Evolutionary conservation across 2,888 invertebrate species (phyloP).

Genomic region (Plebejus anna): DNA sequence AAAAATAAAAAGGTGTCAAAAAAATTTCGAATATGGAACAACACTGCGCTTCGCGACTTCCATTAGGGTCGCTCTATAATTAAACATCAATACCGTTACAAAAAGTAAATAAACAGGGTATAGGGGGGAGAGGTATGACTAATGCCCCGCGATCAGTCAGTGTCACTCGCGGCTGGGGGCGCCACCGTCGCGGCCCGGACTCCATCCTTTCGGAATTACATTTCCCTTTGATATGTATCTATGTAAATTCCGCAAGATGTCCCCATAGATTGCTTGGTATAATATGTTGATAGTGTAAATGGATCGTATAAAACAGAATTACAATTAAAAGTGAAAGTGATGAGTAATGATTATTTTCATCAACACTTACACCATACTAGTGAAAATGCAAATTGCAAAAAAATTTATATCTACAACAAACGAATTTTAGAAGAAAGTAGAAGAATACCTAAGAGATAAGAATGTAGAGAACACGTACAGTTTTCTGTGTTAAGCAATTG

Average conservation of each 20-base stretch:
- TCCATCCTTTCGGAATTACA: constrained; percentile 70
- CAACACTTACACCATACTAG: neutral
- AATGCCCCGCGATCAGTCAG: constrained; percentile 85
- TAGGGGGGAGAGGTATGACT: constrained; percentile 81
- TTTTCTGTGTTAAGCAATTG: no score
- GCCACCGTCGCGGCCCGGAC: constrained; percentile 69
- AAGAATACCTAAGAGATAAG: no score
- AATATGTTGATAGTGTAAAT: constrained; percentile 6
- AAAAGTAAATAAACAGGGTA: constrained; percentile 80
- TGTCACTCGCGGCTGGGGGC: constrained; percentile 79
- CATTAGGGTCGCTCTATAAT: constrained; percentile 74
- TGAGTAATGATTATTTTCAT: neutral
- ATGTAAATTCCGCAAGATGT: constrained; percentile 52
- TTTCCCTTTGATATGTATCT: constrained; percentile 73
- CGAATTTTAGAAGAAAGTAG: no score
- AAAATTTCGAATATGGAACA: constrained; percentile 48
- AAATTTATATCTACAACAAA: no score
- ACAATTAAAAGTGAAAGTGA: neutral
- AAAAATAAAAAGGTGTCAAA: constrained; percentile 7
- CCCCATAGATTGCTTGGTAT: constrained; percentile 13
- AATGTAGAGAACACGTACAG: no score
- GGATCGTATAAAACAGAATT: neutral
- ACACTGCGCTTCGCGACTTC: constrained; percentile 66
- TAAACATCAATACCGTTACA: constrained; percentile 80
- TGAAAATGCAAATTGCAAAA: neutral